Evolutionary conservation across 2,797 vertebrate species (phyloP).

Genomic region (Australoheros facetus): DNA sequence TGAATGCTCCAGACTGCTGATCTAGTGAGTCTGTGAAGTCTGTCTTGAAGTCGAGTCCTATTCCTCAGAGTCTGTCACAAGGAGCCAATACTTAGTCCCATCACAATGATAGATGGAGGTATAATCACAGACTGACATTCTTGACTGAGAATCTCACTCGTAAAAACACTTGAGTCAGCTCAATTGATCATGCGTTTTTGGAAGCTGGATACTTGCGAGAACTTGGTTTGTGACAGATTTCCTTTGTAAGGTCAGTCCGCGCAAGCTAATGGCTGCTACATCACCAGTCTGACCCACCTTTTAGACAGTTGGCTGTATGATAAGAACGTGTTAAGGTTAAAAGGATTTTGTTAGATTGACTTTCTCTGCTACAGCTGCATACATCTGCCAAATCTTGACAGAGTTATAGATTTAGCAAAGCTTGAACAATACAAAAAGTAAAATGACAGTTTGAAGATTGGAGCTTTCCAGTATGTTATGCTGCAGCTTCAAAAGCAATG

Average conservation of each 20-base stretch:
- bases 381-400: conserved; percentile 52
- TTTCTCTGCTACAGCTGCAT: conserved; percentile 34
- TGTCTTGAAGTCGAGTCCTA: conserved; percentile 73
- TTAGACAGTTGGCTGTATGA: conserved; percentile 58
- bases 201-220: conserved; percentile 71
- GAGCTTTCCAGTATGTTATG: conserved; percentile 36
- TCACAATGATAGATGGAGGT: conserved; percentile 84
- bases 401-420: conserved; percentile 55
- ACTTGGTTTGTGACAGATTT: conserved; percentile 84
- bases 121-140: conserved; percentile 83
- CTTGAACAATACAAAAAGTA: conserved; percentile 17
- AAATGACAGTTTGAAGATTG: conserved; percentile 43
- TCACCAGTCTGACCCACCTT: conserved; percentile 60
- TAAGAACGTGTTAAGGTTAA: conserved; percentile 67
- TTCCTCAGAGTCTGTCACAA: conserved; percentile 81
- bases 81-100: conserved; percentile 82
- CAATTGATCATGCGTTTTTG: conserved; percentile 80
- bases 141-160: conserved; percentile 66
- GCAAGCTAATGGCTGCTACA: conserved; percentile 69
- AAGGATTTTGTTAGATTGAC: conserved; percentile 67
- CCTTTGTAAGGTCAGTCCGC: conserved; percentile 77
- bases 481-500: conserved; percentile 29
- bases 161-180: conserved; percentile 82
- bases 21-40: conserved; percentile 80
- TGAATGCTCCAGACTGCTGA: conserved; percentile 75